Conservation (phyloP, 1,140 invertebrate species). For the Drosophila busckii region DNA sequence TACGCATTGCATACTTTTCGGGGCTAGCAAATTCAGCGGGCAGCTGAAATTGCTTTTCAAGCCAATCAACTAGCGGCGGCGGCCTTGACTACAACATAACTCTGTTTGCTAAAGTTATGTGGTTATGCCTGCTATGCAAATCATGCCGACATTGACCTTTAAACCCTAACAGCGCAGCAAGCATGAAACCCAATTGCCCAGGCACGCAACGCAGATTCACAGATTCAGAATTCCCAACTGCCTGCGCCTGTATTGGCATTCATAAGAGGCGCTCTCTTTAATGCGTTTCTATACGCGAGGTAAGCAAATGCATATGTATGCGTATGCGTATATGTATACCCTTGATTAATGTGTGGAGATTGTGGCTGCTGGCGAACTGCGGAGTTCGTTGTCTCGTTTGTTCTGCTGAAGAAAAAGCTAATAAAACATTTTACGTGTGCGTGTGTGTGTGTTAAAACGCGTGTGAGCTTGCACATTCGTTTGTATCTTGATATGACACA, state of each 20-base stretch:
- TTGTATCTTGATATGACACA: slow-evolving; percentile 59
- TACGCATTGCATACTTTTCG: slow-evolving; percentile 25
- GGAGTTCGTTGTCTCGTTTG: no score
- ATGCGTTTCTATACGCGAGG: no score
- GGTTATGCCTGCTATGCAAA: slow-evolving; percentile 24
- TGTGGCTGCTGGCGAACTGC: no score
- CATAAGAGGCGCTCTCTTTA: no score
- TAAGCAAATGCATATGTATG: no score
- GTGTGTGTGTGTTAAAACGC: slow-evolving; percentile 4
- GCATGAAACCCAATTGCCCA: slow-evolving; percentile 45
- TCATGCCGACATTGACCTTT: slow-evolving; percentile 62
- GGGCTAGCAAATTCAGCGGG: no score
- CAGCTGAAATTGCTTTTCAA: no score
- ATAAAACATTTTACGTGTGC: slow-evolving; percentile 60
- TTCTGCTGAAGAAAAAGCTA: slow-evolving; percentile 35
- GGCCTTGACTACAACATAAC: slow-evolving; percentile 49
- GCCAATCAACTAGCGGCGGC: no score
- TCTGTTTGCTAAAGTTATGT: slow-evolving; percentile 13
- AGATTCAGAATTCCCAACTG: slow-evolving; percentile 9
- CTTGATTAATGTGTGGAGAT: no score
- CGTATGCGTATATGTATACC: no score
- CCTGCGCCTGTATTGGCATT: slow-evolving; percentile 1
- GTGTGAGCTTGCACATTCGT: slow-evolving; percentile 58
- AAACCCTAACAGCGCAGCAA: slow-evolving; percentile 40
- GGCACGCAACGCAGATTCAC: slow-evolving; percentile 52